phyloP scores from a whole-genome alignment of 2,797 vertebrate genomes.

The Notolepis coatsorum region DNA sequence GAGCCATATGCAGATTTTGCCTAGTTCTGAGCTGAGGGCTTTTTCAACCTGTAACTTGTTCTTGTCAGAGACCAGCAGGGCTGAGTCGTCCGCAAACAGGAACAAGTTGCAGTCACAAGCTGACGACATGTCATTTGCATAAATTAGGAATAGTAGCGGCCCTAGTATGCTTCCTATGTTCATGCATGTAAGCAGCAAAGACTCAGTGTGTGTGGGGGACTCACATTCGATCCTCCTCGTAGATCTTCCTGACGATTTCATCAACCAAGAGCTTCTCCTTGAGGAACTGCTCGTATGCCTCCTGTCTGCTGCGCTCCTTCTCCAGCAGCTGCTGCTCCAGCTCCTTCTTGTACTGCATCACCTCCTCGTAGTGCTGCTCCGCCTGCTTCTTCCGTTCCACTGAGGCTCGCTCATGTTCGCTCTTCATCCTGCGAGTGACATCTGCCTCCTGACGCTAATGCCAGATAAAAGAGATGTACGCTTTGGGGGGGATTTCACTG shows the following conservation, averaged over 20 bases:
- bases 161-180: neutral
- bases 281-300: conserved; percentile 90
- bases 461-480: conserved; percentile 23
- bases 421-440: conserved; percentile 79
- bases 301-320: conserved; percentile 84
- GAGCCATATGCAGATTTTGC: too few species aligned
- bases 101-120: too few species aligned
- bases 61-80: too few species aligned
- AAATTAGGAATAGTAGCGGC: too few species aligned
- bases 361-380: conserved; percentile 74
- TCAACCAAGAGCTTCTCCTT: conserved; percentile 94
- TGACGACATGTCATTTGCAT: too few species aligned
- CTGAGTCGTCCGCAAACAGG: too few species aligned
- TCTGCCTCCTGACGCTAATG: conserved; percentile 86
- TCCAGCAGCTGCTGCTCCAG: conserved; percentile 90
- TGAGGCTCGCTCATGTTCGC: conserved; percentile 69
- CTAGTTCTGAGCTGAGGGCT: too few species aligned
- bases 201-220: conserved; percentile 34
- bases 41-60: too few species aligned
- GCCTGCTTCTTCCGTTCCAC: conserved; percentile 80
- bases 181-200: neutral
- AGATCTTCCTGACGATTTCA: conserved; percentile 92
- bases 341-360: conserved; percentile 81
- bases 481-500: too few species aligned
- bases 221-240: conserved; percentile 92